Evolutionary conservation across 2,113 vertebrate species (phyloP).

Genomic region (Dipodomys merriami): DNA sequence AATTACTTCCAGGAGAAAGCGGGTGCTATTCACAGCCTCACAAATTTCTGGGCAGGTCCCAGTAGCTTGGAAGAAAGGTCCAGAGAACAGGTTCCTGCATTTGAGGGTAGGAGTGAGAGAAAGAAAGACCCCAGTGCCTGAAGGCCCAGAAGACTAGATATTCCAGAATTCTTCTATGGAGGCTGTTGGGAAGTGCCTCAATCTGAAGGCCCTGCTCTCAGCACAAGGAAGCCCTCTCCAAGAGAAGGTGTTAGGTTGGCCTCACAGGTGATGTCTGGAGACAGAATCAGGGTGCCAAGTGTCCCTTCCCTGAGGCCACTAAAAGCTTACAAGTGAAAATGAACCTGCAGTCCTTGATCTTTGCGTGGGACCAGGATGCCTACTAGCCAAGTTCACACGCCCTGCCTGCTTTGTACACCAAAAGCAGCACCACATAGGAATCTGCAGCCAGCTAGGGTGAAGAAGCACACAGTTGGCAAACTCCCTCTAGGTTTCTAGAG

Average conservation of each 20-base stretch:
- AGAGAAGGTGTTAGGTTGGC: neutral
- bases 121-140: neutral
- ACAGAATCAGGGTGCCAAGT: neutral
- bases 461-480: conserved; percentile 1
- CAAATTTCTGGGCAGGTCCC: conserved; percentile 52
- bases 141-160: conserved; percentile 60
- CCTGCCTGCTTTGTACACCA: neutral
- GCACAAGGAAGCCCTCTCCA: neutral
- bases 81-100: neutral
- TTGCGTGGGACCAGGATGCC: neutral
- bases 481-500: conserved; percentile 41
- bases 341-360: neutral
- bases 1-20: conserved; percentile 12
- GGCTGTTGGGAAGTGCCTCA: conserved; percentile 18
- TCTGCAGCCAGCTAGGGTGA: conserved; percentile 14
- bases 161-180: conserved; percentile 63
- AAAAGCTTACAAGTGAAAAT: neutral
- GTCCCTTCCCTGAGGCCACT: neutral
- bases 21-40: conserved; percentile 23
- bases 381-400: neutral
- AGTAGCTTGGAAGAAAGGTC: conserved; percentile 23
- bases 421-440: neutral
- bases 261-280: neutral
- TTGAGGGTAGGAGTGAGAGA: neutral
- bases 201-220: conserved; percentile 43